Evolutionary conservation across 2,113 vertebrate species (phyloP).

Genomic region (Proteles cristata): DNA sequence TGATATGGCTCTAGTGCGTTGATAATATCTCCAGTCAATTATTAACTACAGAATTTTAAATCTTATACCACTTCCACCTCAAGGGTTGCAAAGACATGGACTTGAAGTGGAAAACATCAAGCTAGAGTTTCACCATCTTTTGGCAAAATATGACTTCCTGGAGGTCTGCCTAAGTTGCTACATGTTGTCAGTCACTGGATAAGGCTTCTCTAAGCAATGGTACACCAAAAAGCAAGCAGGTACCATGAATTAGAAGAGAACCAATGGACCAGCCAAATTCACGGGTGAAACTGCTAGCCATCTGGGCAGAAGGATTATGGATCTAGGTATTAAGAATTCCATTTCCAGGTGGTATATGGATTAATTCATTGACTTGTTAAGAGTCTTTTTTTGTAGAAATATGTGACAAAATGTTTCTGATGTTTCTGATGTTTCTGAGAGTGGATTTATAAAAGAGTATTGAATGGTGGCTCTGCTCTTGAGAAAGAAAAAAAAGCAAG

Average conservation of each 20-base stretch:
- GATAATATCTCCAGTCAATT: neutral
- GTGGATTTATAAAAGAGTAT: neutral
- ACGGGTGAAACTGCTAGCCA: neutral
- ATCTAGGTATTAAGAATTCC: neutral
- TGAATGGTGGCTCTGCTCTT: neutral
- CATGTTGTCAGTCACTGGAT: neutral
- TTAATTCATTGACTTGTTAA: neutral
- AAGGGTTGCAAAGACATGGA: neutral
- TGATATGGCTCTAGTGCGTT: neutral
- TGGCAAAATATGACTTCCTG: neutral
- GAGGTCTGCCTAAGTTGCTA: neutral
- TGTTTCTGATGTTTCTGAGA: constrained; percentile 9
- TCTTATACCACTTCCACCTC: neutral
- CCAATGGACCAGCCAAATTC: neutral
- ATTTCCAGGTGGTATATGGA: neutral
- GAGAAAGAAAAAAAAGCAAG: neutral
- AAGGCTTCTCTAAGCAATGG: neutral
- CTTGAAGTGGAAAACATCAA: neutral
- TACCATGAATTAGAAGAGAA: neutral
- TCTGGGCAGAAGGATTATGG: neutral
- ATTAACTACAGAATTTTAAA: neutral
- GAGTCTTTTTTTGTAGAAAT: neutral
- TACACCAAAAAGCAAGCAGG: neutral
- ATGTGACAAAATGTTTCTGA: neutral
- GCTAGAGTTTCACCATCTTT: constrained; percentile 26